Evolutionary conservation across 2,113 vertebrate species (phyloP), one percentile per base, ranked within the genome.

Genomic region (Thermophis baileyi): DNA sequence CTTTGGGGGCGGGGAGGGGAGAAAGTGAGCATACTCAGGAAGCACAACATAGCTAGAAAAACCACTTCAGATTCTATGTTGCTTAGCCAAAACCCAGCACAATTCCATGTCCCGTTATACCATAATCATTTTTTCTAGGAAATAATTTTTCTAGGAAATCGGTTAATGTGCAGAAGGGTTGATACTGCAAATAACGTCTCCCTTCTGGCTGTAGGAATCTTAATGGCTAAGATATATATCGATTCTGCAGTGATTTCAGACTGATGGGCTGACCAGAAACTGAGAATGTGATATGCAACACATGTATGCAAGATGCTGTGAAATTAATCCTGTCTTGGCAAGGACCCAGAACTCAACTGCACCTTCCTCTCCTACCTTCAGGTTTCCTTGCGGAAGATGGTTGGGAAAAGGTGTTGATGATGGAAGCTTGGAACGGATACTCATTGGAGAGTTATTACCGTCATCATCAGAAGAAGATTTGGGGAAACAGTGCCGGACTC

Each of bases 351-450:
- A 25, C 5, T 50, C 53, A 81, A 81, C 8, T 89, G 16, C 69
- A 97, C 94, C 98, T 94, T 93, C 97, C 35, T 90, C 40, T 60
- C 91, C 74, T 51, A 25, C 6, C 51, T 51, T 93, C 95, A 99
- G 99, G 97, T 99, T 98, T 96, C 98, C 99, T 0, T 99, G 99
- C 0, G 98, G 99, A 0, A 97, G 98, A 2, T 99, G 99, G 99
- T 97, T 99, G 35, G 99, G 99, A 3, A 99, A 98, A 47, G 98
- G 99, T 0, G 97, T 99, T 0, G 99, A 99, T 0, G 99, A 99
- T 0, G 99, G 99, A 93, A 99, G 99, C 85, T 96, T 99, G 94
- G 99, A 99, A 96, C 94, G 99, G 49, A 98, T 99, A 40, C 98
- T 99, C 27, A 99, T 99, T 0, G 99, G 99, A 6, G 99, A 99